Percentiles rank a stretch among this genome's conserved stretches.
phyloP scores from a whole-genome alignment of 2,113 vertebrate genomes.

The Climacteris rufus region DNA sequence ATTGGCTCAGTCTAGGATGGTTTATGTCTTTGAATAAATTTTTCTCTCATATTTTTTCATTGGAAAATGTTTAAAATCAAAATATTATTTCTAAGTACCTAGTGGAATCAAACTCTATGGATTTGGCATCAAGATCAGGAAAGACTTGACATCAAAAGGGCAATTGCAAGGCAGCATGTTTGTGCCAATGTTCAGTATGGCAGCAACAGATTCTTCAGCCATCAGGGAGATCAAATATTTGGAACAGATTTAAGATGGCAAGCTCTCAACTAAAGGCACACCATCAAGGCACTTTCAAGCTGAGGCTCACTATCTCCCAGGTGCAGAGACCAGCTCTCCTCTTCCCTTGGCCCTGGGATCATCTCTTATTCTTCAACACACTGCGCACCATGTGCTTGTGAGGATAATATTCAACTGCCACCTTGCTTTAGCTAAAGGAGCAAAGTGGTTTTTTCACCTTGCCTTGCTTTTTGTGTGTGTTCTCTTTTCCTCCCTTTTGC shows the following conservation, averaged over 20 bases:
- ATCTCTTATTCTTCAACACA: background rate
- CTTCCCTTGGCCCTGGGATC: background rate
- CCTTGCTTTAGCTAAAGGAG: background rate
- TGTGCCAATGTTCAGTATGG: background rate
- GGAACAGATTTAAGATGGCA: background rate
- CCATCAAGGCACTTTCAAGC: background rate
- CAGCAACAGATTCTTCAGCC: background rate
- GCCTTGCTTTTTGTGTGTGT: background rate
- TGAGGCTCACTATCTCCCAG: background rate
- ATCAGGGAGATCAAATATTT: background rate
- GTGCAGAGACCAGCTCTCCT: background rate
- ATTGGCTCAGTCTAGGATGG: background rate
- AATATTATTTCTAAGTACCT: background rate
- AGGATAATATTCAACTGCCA: background rate
- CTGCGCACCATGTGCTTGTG: background rate
- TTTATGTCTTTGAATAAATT: background rate
- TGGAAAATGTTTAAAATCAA: background rate
- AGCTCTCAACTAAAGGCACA: background rate
- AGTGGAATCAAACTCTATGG: background rate
- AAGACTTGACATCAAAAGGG: slow-evolving; percentile 1
- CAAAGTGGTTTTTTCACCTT: background rate
- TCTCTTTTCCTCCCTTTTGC: background rate
- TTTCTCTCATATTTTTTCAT: background rate
- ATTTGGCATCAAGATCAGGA: background rate
- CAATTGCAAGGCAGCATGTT: background rate